Conservation (phyloP, 1,140 invertebrate species). For the Micrasema minimum region DNA sequence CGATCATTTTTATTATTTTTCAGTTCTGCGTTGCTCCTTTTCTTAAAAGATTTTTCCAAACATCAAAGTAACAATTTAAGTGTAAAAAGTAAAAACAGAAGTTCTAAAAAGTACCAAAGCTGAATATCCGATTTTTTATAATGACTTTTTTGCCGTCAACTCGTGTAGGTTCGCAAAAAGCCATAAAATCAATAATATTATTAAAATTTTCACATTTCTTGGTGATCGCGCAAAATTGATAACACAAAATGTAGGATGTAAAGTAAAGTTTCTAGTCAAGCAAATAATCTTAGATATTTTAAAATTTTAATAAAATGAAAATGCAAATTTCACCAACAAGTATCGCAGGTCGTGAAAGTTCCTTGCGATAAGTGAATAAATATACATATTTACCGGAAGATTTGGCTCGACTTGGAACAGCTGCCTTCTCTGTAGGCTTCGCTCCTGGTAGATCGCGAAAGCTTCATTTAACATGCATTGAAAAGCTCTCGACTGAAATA, state of each 20-base stretch:
- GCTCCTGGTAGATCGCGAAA: conserved; percentile 17
- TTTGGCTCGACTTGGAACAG: not conserved
- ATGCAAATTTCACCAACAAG: not conserved
- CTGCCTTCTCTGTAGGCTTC: not conserved
- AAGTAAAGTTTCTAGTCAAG: too few relatives aligned
- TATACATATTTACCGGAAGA: conserved; percentile 14
- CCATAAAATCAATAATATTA: not conserved
- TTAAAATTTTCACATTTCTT: too few relatives aligned
- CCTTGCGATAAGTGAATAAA: conserved; percentile 18
- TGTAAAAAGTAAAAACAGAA: not conserved
- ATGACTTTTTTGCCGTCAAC: not conserved
- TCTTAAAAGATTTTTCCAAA: not conserved
- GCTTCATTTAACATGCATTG: conserved; percentile 55
- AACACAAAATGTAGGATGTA: too few relatives aligned
- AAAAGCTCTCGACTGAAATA: conserved; percentile 53
- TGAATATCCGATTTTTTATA: too few relatives aligned
- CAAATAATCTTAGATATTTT: too few relatives aligned
- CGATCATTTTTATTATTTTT: conserved; percentile 27
- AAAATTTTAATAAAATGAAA: too few relatives aligned
- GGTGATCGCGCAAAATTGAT: too few relatives aligned
- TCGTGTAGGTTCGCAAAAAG: not conserved
- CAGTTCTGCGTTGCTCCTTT: not conserved
- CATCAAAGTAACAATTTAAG: too few relatives aligned
- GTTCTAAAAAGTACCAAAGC: not conserved
- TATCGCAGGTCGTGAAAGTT: not conserved